Evolutionary conservation across 2,113 vertebrate genomes (phyloP).

Genomic region (Neodontobutis hainanensis): DNA sequence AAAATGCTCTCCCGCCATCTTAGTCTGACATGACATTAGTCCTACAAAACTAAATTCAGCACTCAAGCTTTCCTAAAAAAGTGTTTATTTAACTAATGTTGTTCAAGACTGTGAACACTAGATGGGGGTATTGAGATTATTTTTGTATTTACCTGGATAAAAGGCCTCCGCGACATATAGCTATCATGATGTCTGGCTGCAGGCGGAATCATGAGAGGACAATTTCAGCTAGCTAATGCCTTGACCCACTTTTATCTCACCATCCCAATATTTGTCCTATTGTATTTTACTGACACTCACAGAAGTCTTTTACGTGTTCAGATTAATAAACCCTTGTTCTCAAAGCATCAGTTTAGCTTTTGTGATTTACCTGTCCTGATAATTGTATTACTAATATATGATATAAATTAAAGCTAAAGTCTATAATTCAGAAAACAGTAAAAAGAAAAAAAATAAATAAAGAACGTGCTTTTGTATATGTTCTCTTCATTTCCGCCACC

Average conservation of each 20-base stretch:
- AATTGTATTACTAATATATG: too few relatives aligned
- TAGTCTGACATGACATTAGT: too few relatives aligned
- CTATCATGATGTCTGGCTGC: not conserved
- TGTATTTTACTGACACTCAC: not conserved
- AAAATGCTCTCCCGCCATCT: too few relatives aligned
- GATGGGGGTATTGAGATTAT: constrained; percentile 6
- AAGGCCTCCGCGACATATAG: not conserved
- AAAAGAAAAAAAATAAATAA: too few relatives aligned
- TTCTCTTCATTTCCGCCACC: too few relatives aligned
- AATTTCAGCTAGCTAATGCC: not conserved
- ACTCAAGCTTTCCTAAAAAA: not conserved
- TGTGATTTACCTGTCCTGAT: too few relatives aligned
- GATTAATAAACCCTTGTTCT: too few relatives aligned
- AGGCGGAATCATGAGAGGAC: not conserved
- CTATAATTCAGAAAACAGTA: too few relatives aligned
- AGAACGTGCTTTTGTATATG: too few relatives aligned
- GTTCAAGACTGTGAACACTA: constrained; percentile 3
- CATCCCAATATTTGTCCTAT: constrained; percentile 9
- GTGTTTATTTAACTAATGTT: not conserved
- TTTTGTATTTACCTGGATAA: too few relatives aligned
- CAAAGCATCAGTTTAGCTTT: too few relatives aligned
- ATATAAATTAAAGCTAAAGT: too few relatives aligned
- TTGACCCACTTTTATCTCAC: constrained; percentile 21
- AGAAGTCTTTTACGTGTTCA: not conserved
- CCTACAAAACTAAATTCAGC: not conserved